Evolutionary conservation across 2,113 vertebrate species (phyloP), one percentile per base, ranked within the genome.

Genomic region (Sphaerodactylus townsendi): DNA sequence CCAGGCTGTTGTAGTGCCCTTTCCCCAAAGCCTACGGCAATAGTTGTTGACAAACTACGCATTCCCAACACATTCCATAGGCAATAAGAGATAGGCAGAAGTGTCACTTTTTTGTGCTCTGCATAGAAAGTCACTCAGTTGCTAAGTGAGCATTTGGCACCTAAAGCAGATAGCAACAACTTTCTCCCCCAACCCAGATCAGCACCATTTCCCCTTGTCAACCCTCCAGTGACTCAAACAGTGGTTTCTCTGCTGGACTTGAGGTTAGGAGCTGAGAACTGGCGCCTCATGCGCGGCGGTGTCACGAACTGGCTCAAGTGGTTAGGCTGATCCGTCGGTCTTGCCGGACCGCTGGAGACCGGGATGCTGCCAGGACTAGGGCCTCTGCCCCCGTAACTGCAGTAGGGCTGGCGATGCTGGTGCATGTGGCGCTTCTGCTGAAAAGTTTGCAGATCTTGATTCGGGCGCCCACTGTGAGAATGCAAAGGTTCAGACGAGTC

Each of bases 181-280:
- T 92, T 85, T 85, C 92, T 70, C 46, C 28, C 83, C 33, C 85
- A 1, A 78, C 14, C 14, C 17, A 37, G 3, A 30, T 1, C 14
- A 89, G 75, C 56, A n/a, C 68, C 84, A 64, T 84, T 91, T 89
- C 35, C 76, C 81, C 86, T 65, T 64, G 70, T 86, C 77, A 78
- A 88, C 74, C 92, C 72, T 87, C 92, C 93, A 46, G 85, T 81
- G 30, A 66, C 78, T 97, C 95, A 99, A 75, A 99, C 98, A 5
- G 97, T 91, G 0, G 99, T 99, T 95, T 99, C 99, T 91, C 96
- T 96, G 90, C 97, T 96, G 85, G 97, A 89, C 95, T 99, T 99
- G 89, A 99, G 97, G 94, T 99, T 99, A 7, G 99, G 99, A 1
- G 97, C 98, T 0, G 99, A 99, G 94, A 98, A 93, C 77, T 99